Evolutionary conservation across 2,113 vertebrate species (phyloP), one percentile per base, ranked within the genome.

Genomic region (Periophthalmus modestus): DNA sequence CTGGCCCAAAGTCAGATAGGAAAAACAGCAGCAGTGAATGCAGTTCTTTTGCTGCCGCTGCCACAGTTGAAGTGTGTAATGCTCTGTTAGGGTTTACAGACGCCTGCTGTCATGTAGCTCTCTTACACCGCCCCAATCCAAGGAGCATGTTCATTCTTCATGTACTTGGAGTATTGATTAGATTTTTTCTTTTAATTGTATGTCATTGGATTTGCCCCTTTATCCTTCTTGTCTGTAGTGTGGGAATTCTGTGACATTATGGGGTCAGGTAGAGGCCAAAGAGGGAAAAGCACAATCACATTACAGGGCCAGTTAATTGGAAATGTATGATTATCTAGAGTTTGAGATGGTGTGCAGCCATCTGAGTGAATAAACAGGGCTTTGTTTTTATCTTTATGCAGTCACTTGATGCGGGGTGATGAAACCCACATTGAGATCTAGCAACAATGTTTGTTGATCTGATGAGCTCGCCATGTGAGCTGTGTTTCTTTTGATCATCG

Each of bases 351-450:
- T 80, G 75, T 28, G 4, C 66, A 86, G 78, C 86, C 90, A 87
- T 91, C 86, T 89, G 81, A 72, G 83, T 67, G 66, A 82, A 84
- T 85, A 85, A 89, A 89, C 72, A 82, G 85, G 82, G 82, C 87
- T 90, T 91, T 92, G 85, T 93, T 92, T 85, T 72, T 34, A 79
- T 39, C 78, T 80, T 79, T 77, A 72, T 21, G 83, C 82, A 87
- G 86, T 92, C 89, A 89, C 90, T 91, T 88, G 86, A 91, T 90
- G 85, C 85, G 74, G 87, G 87, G 91, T 94, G 93, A 93, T 93
- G 92, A 93, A 94, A 94, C 85, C 74, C 78, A 80, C 85, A 89
- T 89, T 89, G 88, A 91, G 92, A 91, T 92, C 87, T 63, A 82
- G 91, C 88, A 93, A 94, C 85, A 92, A 89, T 82, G 74, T 91